Conservation (phyloP, 2,797 vertebrate genomes). For the Moxostoma hubbsi region DNA sequence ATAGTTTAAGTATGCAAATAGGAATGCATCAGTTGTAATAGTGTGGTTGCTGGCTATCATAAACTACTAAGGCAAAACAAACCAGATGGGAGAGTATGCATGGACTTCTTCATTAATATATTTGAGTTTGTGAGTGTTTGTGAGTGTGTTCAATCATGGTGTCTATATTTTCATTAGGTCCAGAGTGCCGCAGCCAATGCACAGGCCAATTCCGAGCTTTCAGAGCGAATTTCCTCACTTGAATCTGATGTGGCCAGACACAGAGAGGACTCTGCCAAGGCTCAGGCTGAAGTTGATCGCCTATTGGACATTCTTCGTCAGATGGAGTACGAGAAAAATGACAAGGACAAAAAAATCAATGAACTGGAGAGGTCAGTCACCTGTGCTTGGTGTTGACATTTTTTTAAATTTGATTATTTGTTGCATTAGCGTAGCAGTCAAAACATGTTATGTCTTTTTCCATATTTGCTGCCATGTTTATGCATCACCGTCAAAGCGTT, state of each 20-base stretch:
- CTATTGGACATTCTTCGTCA: conserved; percentile 95
- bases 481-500: conserved; percentile 20
- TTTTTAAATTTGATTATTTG: conserved; percentile 1
- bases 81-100: neutral
- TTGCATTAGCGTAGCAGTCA: neutral
- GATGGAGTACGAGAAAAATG: conserved; percentile 99
- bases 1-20: neutral
- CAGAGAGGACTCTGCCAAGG: conserved; percentile 90
- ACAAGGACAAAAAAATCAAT: conserved; percentile 97
- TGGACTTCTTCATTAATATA: neutral
- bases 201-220: conserved; percentile 89
- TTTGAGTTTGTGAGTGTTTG: conserved; percentile 21
- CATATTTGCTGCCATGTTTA: conserved; percentile 15
- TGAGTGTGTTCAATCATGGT: conserved; percentile 9
- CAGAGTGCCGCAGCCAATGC: conserved; percentile 90
- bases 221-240: conserved; percentile 86
- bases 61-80: neutral
- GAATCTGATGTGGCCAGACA: conserved; percentile 87
- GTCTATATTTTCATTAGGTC: conserved; percentile 74
- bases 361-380: conserved; percentile 91
- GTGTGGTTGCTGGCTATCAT: neutral
- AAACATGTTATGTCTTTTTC: conserved; percentile 20
- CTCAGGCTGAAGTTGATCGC: conserved; percentile 96
- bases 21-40: neutral
- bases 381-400: conserved; percentile 8